Evolutionary conservation across 2,888 invertebrate species (phyloP).

Genomic region (Tholera decimalis): DNA sequence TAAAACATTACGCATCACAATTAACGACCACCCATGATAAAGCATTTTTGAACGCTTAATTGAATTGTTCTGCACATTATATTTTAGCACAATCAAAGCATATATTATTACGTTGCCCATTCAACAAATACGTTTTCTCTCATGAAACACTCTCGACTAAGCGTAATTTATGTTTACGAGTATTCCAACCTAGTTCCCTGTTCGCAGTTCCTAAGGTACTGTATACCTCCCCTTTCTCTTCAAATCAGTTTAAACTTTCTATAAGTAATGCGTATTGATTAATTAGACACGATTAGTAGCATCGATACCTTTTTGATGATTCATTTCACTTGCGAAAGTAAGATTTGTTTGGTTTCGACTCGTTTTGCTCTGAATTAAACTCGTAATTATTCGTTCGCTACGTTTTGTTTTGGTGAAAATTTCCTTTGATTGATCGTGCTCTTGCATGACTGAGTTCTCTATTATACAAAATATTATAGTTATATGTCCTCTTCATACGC

Average conservation of each 20-base stretch:
- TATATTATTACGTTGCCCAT: slow-evolving; percentile 26
- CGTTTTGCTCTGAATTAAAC: slow-evolving; percentile 64
- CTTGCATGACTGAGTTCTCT: slow-evolving; percentile 24
- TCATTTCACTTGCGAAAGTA: slow-evolving; percentile 76
- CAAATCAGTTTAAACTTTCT: slow-evolving; percentile 82
- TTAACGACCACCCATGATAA: slow-evolving; percentile 9
- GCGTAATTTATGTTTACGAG: slow-evolving; percentile 59
- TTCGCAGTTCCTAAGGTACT: slow-evolving; percentile 64
- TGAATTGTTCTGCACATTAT: slow-evolving; percentile 9
- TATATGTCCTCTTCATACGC: background rate
- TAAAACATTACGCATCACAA: background rate
- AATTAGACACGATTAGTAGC: slow-evolving; percentile 88
- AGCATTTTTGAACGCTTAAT: background rate
- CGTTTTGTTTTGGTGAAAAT: slow-evolving; percentile 37
- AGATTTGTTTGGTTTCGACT: slow-evolving; percentile 70
- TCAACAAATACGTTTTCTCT: slow-evolving; percentile 56
- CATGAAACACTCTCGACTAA: slow-evolving; percentile 57
- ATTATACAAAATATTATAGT: too few relatives aligned
- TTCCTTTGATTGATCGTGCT: slow-evolving; percentile 38
- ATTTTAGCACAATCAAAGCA: slow-evolving; percentile 21
- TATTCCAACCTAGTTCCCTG: slow-evolving; percentile 60
- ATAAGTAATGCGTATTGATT: slow-evolving; percentile 88
- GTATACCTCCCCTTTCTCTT: slow-evolving; percentile 86
- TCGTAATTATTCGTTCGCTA: slow-evolving; percentile 57
- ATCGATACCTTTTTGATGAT: slow-evolving; percentile 76